phyloP scores from a whole-genome alignment of 2,888 invertebrate genomes.

The Leptura quadrifasciata region DNA sequence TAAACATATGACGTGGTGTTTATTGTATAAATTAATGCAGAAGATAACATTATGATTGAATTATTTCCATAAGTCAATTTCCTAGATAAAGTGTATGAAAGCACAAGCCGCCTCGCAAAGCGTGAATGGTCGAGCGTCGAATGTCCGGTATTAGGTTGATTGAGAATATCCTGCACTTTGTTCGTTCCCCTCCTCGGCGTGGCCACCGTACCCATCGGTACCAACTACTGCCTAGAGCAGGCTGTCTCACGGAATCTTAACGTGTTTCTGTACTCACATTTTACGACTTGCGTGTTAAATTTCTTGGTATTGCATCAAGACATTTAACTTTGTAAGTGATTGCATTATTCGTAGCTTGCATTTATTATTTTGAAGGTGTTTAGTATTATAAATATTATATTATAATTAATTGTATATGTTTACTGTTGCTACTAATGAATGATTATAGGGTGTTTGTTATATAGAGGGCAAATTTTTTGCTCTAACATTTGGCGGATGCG shows the following conservation, averaged over 20 bases:
- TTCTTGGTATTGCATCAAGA: conserved; percentile 38
- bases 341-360: conserved; percentile 23
- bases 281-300: conserved; percentile 38
- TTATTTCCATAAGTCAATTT: conserved; percentile 41
- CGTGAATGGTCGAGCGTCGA: conserved; percentile 43
- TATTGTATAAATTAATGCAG: conserved; percentile 32
- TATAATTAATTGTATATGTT: neutral
- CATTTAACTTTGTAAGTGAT: conserved; percentile 32
- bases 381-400: neutral
- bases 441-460: neutral
- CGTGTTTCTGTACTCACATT: conserved; percentile 38
- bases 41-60: conserved; percentile 30
- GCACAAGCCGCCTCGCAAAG: conserved; percentile 40
- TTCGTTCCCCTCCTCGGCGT: conserved; percentile 43
- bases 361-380: conserved; percentile 23
- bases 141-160: conserved; percentile 58
- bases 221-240: conserved; percentile 58
- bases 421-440: neutral
- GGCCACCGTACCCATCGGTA: conserved; percentile 66
- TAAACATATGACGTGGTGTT: conserved; percentile 31
- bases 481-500: neutral
- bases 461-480: neutral
- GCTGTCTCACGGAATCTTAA: conserved; percentile 40
- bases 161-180: conserved; percentile 65
- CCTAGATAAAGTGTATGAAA: conserved; percentile 32